Conservation (phyloP, 2,888 invertebrate genomes). For the Agrochola macilenta region DNA sequence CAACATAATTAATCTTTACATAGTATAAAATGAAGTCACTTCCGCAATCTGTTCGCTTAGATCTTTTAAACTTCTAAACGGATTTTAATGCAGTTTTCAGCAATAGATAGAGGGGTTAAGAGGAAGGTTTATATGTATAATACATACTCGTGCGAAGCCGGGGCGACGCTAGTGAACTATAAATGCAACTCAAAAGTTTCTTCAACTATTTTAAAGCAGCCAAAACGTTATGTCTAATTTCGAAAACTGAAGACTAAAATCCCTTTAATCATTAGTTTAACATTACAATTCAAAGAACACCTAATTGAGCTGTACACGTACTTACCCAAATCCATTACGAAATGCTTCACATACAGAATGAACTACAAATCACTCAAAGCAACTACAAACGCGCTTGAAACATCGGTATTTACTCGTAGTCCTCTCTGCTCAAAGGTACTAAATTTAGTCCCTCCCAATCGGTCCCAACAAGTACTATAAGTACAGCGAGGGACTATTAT, state of each 20-base stretch:
- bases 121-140: too few relatives aligned
- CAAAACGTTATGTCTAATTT: background rate
- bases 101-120: too few relatives aligned
- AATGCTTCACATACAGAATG: slow-evolving; percentile 14
- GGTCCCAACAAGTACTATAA: slow-evolving; percentile 39
- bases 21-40: too few relatives aligned
- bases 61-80: too few relatives aligned
- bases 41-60: too few relatives aligned
- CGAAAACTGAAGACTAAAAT: background rate
- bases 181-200: too few relatives aligned
- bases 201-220: background rate
- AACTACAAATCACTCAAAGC: slow-evolving; percentile 39
- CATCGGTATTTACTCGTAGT: slow-evolving; percentile 40
- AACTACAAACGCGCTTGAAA: slow-evolving; percentile 20
- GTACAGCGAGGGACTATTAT: slow-evolving; percentile 43
- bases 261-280: background rate
- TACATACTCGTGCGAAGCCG: too few relatives aligned
- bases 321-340: slow-evolving; percentile 20
- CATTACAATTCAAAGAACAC: background rate
- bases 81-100: too few relatives aligned
- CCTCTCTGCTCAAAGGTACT: slow-evolving; percentile 18
- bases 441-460: slow-evolving; percentile 36
- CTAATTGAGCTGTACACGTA: slow-evolving; percentile 4
- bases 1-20: too few relatives aligned
- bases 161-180: too few relatives aligned